Conservation (phyloP, 2,113 vertebrate genomes). For the Phalacrocorax carbo region DNA sequence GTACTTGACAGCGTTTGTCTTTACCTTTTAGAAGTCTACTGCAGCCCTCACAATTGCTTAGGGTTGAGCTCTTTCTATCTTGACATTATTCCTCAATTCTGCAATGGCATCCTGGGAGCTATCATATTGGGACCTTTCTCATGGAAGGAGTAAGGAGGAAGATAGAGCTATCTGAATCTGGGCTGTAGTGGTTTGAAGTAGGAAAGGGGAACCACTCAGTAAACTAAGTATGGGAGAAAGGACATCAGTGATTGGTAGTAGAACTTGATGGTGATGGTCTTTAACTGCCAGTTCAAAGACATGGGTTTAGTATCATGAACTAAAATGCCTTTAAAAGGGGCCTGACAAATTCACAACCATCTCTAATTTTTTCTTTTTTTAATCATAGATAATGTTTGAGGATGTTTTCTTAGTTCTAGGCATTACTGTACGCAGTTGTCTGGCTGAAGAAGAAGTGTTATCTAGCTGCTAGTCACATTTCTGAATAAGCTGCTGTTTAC, state of each 20-base stretch:
- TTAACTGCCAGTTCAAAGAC: not conserved
- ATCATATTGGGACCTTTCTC: not conserved
- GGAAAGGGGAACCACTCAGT: not conserved
- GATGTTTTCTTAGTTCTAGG: not conserved
- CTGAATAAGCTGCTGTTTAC: not conserved
- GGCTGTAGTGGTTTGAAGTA: not conserved
- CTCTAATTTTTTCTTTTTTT: not conserved
- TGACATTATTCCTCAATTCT: not conserved
- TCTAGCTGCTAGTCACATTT: not conserved
- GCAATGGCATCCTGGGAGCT: not conserved
- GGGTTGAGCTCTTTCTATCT: not conserved
- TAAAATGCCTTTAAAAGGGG: not conserved
- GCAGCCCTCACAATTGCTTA: not conserved
- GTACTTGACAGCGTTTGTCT: not conserved
- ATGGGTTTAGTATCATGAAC: not conserved
- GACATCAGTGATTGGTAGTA: not conserved
- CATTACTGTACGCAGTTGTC: not conserved
- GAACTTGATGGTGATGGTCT: not conserved
- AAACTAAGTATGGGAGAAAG: not conserved
- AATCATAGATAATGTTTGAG: not conserved
- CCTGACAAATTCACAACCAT: not conserved
- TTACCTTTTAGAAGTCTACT: not conserved
- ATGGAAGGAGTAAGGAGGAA: not conserved
- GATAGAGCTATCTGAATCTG: not conserved
- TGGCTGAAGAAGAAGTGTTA: not conserved